Evolutionary conservation across 2,113 vertebrate genomes (phyloP), one percentile per base, ranked within the genome.

Genomic region (Platanista minor): DNA sequence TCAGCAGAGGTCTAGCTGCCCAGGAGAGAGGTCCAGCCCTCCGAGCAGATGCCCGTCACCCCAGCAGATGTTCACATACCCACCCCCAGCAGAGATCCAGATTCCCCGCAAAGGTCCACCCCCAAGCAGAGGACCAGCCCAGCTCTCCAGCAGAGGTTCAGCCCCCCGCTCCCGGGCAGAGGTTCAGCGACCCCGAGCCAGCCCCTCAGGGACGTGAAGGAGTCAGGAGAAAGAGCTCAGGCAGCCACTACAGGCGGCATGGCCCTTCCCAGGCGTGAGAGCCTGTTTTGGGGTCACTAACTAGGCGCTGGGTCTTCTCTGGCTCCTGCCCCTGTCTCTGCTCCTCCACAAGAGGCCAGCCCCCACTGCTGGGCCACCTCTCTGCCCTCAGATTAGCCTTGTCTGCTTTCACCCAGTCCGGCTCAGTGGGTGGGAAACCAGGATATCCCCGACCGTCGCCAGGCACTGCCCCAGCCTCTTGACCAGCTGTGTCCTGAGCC

Each of bases 101-200:
- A 66, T 29, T 9, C 12, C 13, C 36, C 23, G 17, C 21, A 14
- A 8, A 84, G 69, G 3, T 25, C 39, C 29, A 27, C 27, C 18
- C 33, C 29, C 10, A 4, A 18, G 33, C 39, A 81, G 39, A 49
- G 39, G 41, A 5, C 43, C 11, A 54, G 52, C n/a, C 31, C 17
- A 11, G 36, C 20, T 80, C 57, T 36, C 66, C 5, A 29, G 41
- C 33, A 52, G n/a, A 36, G 21, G 23, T 23, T 52, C 46, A 69
- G 15, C 39, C 39, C 21, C 17, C 8, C 0, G 5, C 9, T 11
- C 4, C 36, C 1, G 0, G 29, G 18, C 33, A 29, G 64, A 67
- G 77, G 80, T 25, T 64, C 57, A 57, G 33, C 29, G 31, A 10
- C 18, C 71, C 81, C 10, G 17, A 49, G 36, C 14, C 31, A 61